Evolutionary conservation across 2,113 vertebrate species (phyloP), one percentile per base, ranked within the genome.

Genomic region (Megaceryle maxima): DNA sequence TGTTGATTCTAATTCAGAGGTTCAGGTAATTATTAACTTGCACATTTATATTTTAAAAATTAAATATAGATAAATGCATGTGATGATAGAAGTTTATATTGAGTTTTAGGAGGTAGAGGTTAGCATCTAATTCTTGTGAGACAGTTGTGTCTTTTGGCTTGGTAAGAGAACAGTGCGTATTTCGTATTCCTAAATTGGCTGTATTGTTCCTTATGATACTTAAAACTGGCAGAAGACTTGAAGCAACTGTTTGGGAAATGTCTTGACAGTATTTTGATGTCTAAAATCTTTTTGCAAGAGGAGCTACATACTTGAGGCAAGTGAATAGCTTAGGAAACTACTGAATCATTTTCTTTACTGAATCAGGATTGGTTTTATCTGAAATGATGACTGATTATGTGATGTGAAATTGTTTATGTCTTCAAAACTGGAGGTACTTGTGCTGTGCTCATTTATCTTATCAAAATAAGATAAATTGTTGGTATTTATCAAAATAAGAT

Each of bases 1-100:
- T 69, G 97, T 99, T 79, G 99, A 99, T 97, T 99, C 98, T 28
- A 99, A 99, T 97, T 99, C 99, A 79, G 99, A 99, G 93, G 99
- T 99, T 91, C 99, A 99, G 99, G 99, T 99, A 99, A 97, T 76
- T 96, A 87, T 76, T 92, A 93, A 91, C 83, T 64, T 51, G 19
- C 20, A 78, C 17, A 7, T 51, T 66, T 53, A 29, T 3, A 2
- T 73, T 80, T 84, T 33, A 13, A 6, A 60, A 51, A 41, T 35
- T 55, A 69, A 83, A 12, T 55, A 37, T 17, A 50, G 53, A 8
- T 46, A 68, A 56, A 16, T 18, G 12, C 13, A 5, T 55, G 9
- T 33, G 28, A 20, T 66, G 12, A 5, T 37, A 19, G 33, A 74
- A 56, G 48, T 37, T 80, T n/a, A 10, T 55, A 12, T 9, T 63